Base-by-base conservation (phyloP, 2,888 invertebrate genomes). In the Cephalotes varians region DNA sequence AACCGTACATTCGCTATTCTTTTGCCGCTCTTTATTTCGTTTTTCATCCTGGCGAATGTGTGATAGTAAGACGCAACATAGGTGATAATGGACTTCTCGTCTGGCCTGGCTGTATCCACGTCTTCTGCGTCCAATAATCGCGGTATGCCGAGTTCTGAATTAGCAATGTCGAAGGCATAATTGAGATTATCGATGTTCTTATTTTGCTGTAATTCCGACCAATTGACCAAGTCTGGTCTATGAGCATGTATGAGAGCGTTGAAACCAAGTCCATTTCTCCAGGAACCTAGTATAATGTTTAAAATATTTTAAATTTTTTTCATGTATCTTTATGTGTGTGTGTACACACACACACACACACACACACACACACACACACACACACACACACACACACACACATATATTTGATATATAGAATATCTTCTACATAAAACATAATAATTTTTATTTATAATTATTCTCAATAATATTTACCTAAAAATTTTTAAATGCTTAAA, bases 41-140 rank as follows among this genome's bases (percentile, higher is more conserved):
- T 99, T 96, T 99, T 99, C 98, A 99, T 99, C 90, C 99, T 96
- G 62, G 99, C 99, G 95, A 99, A 99, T 81, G 99, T 99, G 95
- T 99, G 99, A 95, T 99, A 99, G 95, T 99, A 99, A 21, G 99
- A 98, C 1, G 99, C 99, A 51, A 99, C 99, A 94, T 99, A 99
- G 31, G 99, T 99, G 96, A 99, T 98, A 94, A 99, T 98, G 47
- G 99, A 99, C 95, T 99, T 99, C 95, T 99, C 99, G 94, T 99
- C 99, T 0, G 99, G 99, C 64, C 98, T 96, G 76, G 96, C 97
- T 0, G 98, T 98, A 95, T 99, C 99, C 88, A 99, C 98, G 95
- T 99, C 99, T 96, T 99, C 99, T 84, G 99, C 99, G 94, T 99
- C 99, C 72, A 99, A 96, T 81, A 99, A 96, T 86, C 97, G 96